A percentile compares a stretch with the other conserved stretches of the same genome.
Conservation (phyloP, 2,888 invertebrate genomes). For the Cerceris rybyensis region DNA sequence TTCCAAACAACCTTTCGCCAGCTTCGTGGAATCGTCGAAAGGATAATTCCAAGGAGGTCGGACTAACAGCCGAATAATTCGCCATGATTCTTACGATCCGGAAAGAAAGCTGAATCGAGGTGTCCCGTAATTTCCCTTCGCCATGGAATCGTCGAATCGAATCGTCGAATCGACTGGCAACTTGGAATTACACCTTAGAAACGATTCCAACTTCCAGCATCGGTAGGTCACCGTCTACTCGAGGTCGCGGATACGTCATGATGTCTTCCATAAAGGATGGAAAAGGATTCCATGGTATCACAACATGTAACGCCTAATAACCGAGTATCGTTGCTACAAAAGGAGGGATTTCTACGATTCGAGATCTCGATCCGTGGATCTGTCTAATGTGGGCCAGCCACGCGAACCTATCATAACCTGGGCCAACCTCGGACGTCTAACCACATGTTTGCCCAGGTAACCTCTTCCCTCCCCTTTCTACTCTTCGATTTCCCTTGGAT, state of each 20-base stretch:
- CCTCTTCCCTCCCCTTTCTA: constrained; percentile 69
- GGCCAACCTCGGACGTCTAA: constrained; percentile 74
- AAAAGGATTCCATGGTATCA: constrained; percentile 35
- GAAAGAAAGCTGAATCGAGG: constrained; percentile 44
- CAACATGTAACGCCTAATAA: constrained; percentile 65
- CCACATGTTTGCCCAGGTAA: constrained; percentile 79
- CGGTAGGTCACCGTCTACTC: constrained; percentile 27
- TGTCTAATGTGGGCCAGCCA: constrained; percentile 79
- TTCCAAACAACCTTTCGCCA: not conserved
- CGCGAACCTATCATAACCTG: constrained; percentile 80
- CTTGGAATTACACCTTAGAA: constrained; percentile 62
- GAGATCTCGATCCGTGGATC: constrained; percentile 75
- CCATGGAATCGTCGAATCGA: constrained; percentile 56
- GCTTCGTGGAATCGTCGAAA: not conserved
- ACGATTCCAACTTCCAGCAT: constrained; percentile 45
- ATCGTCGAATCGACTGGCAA: constrained; percentile 57
- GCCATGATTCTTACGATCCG: constrained; percentile 16
- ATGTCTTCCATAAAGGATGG: constrained; percentile 32
- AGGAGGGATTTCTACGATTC: constrained; percentile 77
- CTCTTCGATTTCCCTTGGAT: constrained; percentile 65
- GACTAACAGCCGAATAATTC: constrained; percentile 57
- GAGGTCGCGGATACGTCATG: constrained; percentile 20
- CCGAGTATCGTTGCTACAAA: constrained; percentile 73
- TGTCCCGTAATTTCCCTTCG: constrained; percentile 68
- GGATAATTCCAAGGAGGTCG: constrained; percentile 37